These are phyloP conservation scores for Cataglyphis cursor DNA, from an alignment of 2,888 invertebrate genomes.

Conservation along the genomic window DNA sequence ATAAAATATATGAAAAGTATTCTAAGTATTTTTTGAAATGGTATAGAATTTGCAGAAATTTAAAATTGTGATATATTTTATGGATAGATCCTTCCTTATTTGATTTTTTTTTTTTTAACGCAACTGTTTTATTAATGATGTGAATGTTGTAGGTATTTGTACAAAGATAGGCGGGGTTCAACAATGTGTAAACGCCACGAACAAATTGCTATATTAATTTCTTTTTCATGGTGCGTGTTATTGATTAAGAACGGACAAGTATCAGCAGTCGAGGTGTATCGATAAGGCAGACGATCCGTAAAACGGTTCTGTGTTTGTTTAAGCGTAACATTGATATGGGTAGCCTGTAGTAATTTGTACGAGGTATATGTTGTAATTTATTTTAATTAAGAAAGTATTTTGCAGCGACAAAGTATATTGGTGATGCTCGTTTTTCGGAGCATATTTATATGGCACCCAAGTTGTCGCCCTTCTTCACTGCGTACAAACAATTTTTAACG, in stretches of 20 bases:
- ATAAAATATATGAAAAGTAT: neutral
- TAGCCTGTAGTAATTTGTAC: slow-evolving; percentile 44
- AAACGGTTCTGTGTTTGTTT: slow-evolving; percentile 30
- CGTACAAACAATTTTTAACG: neutral
- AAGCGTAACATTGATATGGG: slow-evolving; percentile 32
- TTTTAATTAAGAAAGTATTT: neutral
- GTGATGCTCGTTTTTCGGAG: neutral
- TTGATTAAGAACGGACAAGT: slow-evolving; percentile 51
- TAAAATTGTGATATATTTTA: neutral
- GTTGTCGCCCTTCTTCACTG: neutral
- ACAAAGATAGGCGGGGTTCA: slow-evolving; percentile 71
- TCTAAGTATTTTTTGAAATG: neutral
- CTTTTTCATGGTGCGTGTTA: slow-evolving; percentile 69
- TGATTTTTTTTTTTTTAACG: neutral
- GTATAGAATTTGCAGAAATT: neutral
- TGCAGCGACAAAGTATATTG: neutral
- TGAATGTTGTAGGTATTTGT: neutral
- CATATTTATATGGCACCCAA: neutral
- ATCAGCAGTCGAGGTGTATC: slow-evolving; percentile 9
- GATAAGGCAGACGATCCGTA: slow-evolving; percentile 30
- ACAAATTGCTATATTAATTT: slow-evolving; percentile 82
- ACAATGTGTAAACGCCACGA: slow-evolving; percentile 74
- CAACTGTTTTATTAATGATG: neutral
- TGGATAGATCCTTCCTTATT: neutral
- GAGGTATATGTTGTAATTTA: slow-evolving; percentile 1